phyloP scores from a whole-genome alignment of 2,113 vertebrate species.

The Periophthalmus modestus region DNA sequence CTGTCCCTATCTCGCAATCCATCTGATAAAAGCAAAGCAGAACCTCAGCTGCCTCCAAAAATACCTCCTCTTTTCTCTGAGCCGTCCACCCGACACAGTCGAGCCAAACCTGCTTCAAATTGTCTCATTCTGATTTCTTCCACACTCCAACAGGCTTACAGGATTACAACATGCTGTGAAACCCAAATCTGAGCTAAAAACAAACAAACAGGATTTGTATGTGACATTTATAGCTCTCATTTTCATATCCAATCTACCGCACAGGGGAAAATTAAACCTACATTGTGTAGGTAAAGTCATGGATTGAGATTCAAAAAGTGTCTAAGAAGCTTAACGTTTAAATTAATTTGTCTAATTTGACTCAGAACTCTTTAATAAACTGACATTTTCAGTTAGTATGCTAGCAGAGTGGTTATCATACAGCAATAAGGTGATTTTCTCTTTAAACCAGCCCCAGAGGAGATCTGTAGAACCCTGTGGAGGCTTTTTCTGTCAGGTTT shows the following conservation, averaged over 20 bases:
- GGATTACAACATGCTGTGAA: conserved; percentile 62
- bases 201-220: conserved; percentile 45
- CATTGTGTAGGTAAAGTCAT: not conserved
- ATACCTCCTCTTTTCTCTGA: conserved; percentile 37
- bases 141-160: conserved; percentile 60
- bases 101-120: conserved; percentile 56
- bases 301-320: conserved; percentile 2
- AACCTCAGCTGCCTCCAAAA: conserved; percentile 40
- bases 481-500: too few relatives aligned
- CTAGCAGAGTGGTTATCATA: not conserved
- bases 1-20: conserved; percentile 43
- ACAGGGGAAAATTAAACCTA: conserved; percentile 27
- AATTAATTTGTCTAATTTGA: not conserved
- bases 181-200: conserved; percentile 55
- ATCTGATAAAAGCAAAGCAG: conserved; percentile 48
- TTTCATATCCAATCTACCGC: conserved; percentile 19
- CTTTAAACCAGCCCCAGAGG: not conserved
- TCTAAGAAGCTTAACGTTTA: not conserved
- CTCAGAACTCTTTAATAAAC: not conserved
- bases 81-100: conserved; percentile 45
- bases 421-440: not conserved
- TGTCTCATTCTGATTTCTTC: conserved; percentile 63
- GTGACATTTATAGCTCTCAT: conserved; percentile 32
- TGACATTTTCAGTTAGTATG: too few relatives aligned
- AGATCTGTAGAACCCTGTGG: too few relatives aligned